phyloP scores from a whole-genome alignment of 2,888 invertebrate species.

The Spodoptera exigua region DNA sequence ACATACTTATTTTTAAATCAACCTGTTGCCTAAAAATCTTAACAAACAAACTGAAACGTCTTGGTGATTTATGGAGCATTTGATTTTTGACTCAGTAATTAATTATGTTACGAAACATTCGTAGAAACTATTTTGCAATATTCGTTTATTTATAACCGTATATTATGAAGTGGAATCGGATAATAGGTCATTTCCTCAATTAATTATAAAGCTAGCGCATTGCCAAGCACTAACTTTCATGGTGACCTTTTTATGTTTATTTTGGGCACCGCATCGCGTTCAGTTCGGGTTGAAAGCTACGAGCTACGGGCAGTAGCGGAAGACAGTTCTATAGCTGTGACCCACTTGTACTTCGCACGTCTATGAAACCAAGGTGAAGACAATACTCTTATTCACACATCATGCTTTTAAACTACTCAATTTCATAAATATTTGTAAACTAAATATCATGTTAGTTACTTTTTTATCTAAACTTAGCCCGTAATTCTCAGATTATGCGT shows the following conservation, averaged over 20 bases:
- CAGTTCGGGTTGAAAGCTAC: conserved; percentile 65
- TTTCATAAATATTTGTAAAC: conserved; percentile 31
- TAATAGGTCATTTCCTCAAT: conserved; percentile 80
- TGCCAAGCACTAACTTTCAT: conserved; percentile 78
- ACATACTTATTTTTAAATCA: conserved; percentile 11
- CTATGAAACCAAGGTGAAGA: conserved; percentile 65
- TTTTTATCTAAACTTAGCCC: conserved; percentile 1
- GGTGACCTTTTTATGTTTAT: conserved; percentile 85
- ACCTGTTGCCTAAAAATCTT: conserved; percentile 12
- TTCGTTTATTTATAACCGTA: conserved; percentile 25
- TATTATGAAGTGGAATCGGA: conserved; percentile 55
- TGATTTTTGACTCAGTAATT: conserved; percentile 15
- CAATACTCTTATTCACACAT: conserved; percentile 50
- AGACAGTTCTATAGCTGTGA: conserved; percentile 75
- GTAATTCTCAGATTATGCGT: background rate
- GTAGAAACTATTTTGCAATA: conserved; percentile 37
- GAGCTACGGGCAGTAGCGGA: conserved; percentile 41
- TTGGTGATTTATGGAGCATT: conserved; percentile 19
- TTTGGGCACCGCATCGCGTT: conserved; percentile 75
- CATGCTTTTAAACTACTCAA: conserved; percentile 43
- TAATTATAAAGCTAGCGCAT: conserved; percentile 76
- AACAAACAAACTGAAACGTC: conserved; percentile 29
- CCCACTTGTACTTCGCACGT: conserved; percentile 72
- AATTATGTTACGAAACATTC: conserved; percentile 27
- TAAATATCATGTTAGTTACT: conserved; percentile 10